These are phyloP conservation scores for Climacteris rufus DNA, from an alignment of 2,113 vertebrate genomes.

Conservation along the genomic window DNA sequence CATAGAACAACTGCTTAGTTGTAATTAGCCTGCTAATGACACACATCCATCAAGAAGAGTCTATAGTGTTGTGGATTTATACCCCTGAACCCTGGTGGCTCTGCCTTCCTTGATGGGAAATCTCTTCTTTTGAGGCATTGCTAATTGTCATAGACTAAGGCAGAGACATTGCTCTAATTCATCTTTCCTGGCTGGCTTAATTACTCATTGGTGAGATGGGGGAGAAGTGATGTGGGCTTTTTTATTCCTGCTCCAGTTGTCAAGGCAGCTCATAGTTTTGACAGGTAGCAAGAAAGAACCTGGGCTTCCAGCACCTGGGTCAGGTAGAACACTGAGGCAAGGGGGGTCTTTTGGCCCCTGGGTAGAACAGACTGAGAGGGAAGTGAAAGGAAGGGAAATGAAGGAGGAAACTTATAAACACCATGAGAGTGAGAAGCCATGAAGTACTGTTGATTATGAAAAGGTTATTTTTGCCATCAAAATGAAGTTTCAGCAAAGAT, in stretches of 20 bases:
- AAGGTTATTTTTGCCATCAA: not conserved
- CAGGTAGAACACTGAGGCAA: not conserved
- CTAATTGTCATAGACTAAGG: not conserved
- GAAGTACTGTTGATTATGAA: not conserved
- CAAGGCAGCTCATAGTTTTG: not conserved
- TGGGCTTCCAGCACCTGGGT: not conserved
- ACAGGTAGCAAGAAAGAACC: not conserved
- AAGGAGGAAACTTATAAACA: not conserved
- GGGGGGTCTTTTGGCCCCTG: not conserved
- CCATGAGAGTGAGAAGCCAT: not conserved
- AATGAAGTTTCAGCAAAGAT: not conserved
- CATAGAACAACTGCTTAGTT: not conserved
- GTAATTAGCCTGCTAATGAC: not conserved
- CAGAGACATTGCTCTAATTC: not conserved
- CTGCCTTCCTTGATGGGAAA: not conserved
- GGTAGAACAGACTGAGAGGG: not conserved
- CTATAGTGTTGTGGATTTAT: not conserved
- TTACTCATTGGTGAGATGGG: not conserved
- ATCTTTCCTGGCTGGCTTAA: not conserved
- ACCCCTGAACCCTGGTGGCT: not conserved
- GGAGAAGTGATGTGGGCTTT: not conserved
- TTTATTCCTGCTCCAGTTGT: not conserved
- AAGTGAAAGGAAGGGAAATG: not conserved
- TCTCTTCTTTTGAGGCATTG: not conserved
- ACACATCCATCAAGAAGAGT: not conserved